A percentile compares a stretch with the other conserved stretches of the same genome.
Evolutionary conservation across 2,797 vertebrate species (phyloP).

Genomic region (Darevskia nairensis): DNA sequence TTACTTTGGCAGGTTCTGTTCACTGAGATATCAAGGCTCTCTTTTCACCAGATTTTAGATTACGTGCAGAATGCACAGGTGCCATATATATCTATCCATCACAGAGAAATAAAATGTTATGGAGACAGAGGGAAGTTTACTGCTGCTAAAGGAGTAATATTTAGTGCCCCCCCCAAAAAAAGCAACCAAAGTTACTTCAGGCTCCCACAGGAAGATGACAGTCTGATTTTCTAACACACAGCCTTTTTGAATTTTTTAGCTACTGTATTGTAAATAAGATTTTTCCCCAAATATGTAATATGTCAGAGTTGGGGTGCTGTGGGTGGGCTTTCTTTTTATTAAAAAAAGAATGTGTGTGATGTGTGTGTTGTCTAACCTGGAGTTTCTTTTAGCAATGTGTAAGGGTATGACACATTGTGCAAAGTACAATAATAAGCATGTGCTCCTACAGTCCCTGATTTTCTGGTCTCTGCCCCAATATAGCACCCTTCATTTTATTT

Average conservation of each 20-base stretch:
- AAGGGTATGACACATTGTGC: too few species aligned
- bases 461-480: too few species aligned
- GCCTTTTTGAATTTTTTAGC: not conserved
- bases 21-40: too few species aligned
- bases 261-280: not conserved
- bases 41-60: not conserved
- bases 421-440: too few species aligned
- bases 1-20: not conserved
- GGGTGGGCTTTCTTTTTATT: conserved; percentile 38
- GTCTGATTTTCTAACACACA: accelerated
- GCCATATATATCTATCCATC: not conserved
- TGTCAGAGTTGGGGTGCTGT: not conserved
- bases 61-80: not conserved
- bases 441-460: too few species aligned
- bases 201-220: not conserved
- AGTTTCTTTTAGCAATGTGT: not conserved
- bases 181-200: not conserved
- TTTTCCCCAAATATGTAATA: not conserved
- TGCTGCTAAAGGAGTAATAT: not conserved
- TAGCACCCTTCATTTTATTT: too few species aligned
- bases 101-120: not conserved
- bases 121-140: not conserved
- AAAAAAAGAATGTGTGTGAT: conserved; percentile 48
- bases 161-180: not conserved
- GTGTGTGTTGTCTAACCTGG: not conserved